Evolutionary conservation across 53 echinoderm and acorn worm genomes (phyloP).

Genomic region (Patiria pectinifera): DNA sequence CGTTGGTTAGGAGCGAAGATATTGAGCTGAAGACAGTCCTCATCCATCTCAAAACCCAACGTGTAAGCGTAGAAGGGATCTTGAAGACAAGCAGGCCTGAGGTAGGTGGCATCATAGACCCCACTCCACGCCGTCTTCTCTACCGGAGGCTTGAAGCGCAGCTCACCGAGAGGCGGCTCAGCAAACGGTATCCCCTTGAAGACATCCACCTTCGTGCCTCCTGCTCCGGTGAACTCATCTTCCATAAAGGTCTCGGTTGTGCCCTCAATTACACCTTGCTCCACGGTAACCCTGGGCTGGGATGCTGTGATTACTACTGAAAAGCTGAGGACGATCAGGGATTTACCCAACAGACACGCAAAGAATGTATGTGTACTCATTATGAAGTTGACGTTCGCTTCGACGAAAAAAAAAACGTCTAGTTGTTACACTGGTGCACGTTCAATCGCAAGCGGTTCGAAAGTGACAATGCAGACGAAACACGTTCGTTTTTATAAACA

Average conservation of each 20-base stretch:
- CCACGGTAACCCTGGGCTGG: slow-evolving; percentile 61
- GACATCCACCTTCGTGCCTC: slow-evolving; percentile 47
- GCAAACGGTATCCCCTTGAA: slow-evolving; percentile 77
- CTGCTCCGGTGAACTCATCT: slow-evolving; percentile 22
- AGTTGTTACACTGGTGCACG: too few species aligned
- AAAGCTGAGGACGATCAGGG: background rate
- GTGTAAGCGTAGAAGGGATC: background rate
- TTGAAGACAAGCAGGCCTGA: slow-evolving; percentile 30
- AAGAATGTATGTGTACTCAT: background rate
- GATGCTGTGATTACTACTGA: background rate
- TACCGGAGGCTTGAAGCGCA: slow-evolving; percentile 64
- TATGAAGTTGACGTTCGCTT: background rate
- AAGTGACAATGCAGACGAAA: too few species aligned
- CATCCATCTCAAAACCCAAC: background rate
- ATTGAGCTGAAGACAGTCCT: slow-evolving; percentile 62
- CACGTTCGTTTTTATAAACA: too few species aligned
- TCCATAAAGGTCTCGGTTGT: slow-evolving; percentile 73
- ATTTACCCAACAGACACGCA: background rate
- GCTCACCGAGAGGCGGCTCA: slow-evolving; percentile 67
- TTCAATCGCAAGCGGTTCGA: too few species aligned
- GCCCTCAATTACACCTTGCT: slow-evolving; percentile 68
- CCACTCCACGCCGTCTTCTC: slow-evolving; percentile 65
- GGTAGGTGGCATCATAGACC: slow-evolving; percentile 73
- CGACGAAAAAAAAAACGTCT: too few species aligned
- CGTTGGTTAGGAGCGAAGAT: slow-evolving; percentile 22